Evolutionary conservation across 2,888 invertebrate species (phyloP).

Genomic region (Adelognathus sp.): DNA sequence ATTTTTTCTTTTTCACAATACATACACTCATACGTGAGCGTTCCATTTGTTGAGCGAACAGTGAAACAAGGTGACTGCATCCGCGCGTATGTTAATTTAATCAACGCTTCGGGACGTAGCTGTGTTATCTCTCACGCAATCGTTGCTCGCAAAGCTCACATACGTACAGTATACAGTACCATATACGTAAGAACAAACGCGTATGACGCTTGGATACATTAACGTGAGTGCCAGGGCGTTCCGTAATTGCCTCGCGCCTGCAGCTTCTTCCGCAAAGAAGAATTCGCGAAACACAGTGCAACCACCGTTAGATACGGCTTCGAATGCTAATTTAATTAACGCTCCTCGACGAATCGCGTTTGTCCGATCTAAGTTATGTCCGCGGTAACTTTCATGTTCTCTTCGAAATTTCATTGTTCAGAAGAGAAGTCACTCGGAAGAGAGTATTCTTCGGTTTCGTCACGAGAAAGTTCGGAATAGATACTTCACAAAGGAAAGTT

Average conservation of each 20-base stretch:
- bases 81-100: slow-evolving; percentile 54
- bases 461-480: not conserved
- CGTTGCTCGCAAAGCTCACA: slow-evolving; percentile 34
- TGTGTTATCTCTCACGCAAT: slow-evolving; percentile 50
- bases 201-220: slow-evolving; percentile 16
- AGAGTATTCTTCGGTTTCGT: slow-evolving; percentile 4
- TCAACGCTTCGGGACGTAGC: slow-evolving; percentile 30
- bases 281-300: slow-evolving; percentile 25
- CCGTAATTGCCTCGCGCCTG: slow-evolving; percentile 44
- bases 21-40: too few relatives aligned
- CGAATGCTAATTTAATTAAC: slow-evolving; percentile 70
- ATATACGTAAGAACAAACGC: slow-evolving; percentile 29
- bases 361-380: slow-evolving; percentile 41
- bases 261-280: slow-evolving; percentile 46
- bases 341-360: slow-evolving; percentile 60
- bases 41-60: not conserved
- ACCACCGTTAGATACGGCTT: slow-evolving; percentile 12
- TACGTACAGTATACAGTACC: too few relatives aligned
- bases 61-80: not conserved
- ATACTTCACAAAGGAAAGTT: too few relatives aligned
- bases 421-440: not conserved
- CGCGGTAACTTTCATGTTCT: slow-evolving; percentile 9
- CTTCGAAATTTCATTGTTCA: not conserved
- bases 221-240: slow-evolving; percentile 4
- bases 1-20: too few relatives aligned